Evolutionary conservation across 1,140 invertebrate species (phyloP).

Genomic region (Octopus sinensis): DNA sequence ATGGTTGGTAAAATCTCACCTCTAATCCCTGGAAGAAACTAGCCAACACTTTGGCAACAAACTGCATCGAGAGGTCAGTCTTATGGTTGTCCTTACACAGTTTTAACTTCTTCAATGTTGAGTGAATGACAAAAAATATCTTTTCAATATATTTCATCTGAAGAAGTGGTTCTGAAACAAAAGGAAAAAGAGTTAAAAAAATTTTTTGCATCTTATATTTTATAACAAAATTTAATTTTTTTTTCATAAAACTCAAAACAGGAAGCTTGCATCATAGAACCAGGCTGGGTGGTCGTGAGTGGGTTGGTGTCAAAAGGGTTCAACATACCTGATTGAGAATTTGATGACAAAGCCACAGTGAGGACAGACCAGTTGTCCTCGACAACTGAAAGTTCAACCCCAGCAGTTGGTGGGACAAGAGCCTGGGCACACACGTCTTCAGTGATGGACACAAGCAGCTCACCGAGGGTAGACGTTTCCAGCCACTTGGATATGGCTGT

Average conservation of each 20-base stretch:
- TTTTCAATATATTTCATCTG: slow-evolving; percentile 25
- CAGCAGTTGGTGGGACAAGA: slow-evolving; percentile 6
- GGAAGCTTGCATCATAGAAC: no score
- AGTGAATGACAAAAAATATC: slow-evolving; percentile 31
- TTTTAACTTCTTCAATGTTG: slow-evolving; percentile 24
- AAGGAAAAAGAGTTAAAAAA: no score
- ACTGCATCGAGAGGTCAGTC: slow-evolving; percentile 36
- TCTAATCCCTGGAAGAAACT: slow-evolving; percentile 45
- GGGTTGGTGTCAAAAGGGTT: neutral
- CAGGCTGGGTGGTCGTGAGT: no score
- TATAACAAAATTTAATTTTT: neutral
- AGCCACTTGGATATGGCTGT: slow-evolving; percentile 35
- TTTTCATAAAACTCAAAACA: no score
- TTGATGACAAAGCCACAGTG: slow-evolving; percentile 35
- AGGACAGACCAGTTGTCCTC: slow-evolving; percentile 30
- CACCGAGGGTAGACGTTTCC: slow-evolving; percentile 29
- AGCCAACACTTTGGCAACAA: slow-evolving; percentile 42
- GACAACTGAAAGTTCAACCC: slow-evolving; percentile 15
- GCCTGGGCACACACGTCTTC: slow-evolving; percentile 34
- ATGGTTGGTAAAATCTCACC: slow-evolving; percentile 23
- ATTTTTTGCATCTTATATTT: slow-evolving; percentile 1
- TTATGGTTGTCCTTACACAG: slow-evolving; percentile 23
- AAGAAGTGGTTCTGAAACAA: slow-evolving; percentile 31
- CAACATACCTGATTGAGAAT: neutral
- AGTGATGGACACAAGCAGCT: slow-evolving; percentile 31